These are phyloP conservation scores for Drosophila funebris DNA, from an alignment of 1,140 invertebrate genomes.

Conservation along the genomic window DNA sequence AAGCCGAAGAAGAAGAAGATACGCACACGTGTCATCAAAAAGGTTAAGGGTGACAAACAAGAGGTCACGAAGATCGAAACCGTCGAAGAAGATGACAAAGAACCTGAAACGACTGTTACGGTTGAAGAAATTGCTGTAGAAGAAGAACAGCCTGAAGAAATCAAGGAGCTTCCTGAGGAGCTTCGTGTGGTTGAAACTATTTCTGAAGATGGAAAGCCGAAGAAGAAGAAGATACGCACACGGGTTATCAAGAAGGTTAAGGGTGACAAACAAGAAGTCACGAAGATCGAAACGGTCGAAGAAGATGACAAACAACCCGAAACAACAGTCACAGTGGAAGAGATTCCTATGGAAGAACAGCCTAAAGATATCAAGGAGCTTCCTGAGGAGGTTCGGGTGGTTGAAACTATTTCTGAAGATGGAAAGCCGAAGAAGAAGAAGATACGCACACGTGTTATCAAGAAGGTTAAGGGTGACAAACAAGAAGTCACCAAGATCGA, in stretches of 20 bases:
- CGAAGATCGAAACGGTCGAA: constrained; percentile 52
- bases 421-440: constrained; percentile 37
- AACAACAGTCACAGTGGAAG: constrained; percentile 52
- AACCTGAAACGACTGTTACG: constrained; percentile 58
- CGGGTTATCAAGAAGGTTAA: constrained; percentile 47
- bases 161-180: constrained; percentile 34
- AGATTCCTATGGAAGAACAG: constrained; percentile 28
- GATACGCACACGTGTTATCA: constrained; percentile 64
- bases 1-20: constrained; percentile 65
- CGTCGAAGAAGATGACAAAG: constrained; percentile 66
- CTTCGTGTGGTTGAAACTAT: constrained; percentile 27
- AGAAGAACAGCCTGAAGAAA: constrained; percentile 47
- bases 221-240: constrained; percentile 34
- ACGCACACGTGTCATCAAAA: constrained; percentile 73
- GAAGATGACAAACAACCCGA: constrained; percentile 50
- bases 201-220: constrained; percentile 26
- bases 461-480: constrained; percentile 71
- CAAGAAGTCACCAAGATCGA: constrained; percentile 82
- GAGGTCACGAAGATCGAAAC: constrained; percentile 65
- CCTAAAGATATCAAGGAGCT: constrained; percentile 32
- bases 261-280: constrained; percentile 49
- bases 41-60: constrained; percentile 63
- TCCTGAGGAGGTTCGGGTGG: constrained; percentile 31
- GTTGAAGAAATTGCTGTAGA: constrained; percentile 47
- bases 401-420: constrained; percentile 23